A percentile compares a stretch with the other conserved stretches of the same genome.
phyloP scores from a whole-genome alignment of 2,888 invertebrate genomes.

The Andrena hattorfiana region DNA sequence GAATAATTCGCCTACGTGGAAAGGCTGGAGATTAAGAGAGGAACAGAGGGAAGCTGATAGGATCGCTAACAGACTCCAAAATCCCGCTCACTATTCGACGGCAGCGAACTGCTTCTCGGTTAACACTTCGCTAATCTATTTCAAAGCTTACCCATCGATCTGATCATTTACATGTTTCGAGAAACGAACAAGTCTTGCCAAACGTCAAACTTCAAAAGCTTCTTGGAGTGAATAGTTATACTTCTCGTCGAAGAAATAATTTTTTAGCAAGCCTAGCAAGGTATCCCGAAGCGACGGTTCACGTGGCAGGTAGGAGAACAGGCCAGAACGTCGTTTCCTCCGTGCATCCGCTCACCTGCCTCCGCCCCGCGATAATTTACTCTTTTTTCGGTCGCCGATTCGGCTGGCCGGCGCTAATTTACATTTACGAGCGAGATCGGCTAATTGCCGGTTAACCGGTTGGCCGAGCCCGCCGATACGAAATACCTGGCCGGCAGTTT shows the following conservation, averaged over 20 bases:
- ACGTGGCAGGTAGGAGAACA: slow-evolving; percentile 53
- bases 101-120: slow-evolving; percentile 6
- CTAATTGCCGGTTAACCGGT: slow-evolving; percentile 85
- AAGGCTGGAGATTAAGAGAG: slow-evolving; percentile 39
- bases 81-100: slow-evolving; percentile 9
- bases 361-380: slow-evolving; percentile 79
- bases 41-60: slow-evolving; percentile 27
- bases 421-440: slow-evolving; percentile 84
- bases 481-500: slow-evolving; percentile 70
- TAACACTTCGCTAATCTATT: background rate
- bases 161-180: background rate
- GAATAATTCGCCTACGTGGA: slow-evolving; percentile 54
- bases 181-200: no score
- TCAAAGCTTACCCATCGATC: slow-evolving; percentile 1
- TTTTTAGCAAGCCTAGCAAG: slow-evolving; percentile 5
- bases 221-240: background rate
- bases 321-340: slow-evolving; percentile 56
- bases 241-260: background rate
- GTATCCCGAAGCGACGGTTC: slow-evolving; percentile 58
- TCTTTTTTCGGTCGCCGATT: slow-evolving; percentile 81
- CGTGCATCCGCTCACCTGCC: slow-evolving; percentile 81
- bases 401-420: slow-evolving; percentile 81
- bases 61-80: slow-evolving; percentile 19
- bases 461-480: slow-evolving; percentile 80
- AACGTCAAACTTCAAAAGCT: no score